Base-by-base conservation (phyloP, 2,113 vertebrate species). In the Tachysurus fulvidraco region DNA sequence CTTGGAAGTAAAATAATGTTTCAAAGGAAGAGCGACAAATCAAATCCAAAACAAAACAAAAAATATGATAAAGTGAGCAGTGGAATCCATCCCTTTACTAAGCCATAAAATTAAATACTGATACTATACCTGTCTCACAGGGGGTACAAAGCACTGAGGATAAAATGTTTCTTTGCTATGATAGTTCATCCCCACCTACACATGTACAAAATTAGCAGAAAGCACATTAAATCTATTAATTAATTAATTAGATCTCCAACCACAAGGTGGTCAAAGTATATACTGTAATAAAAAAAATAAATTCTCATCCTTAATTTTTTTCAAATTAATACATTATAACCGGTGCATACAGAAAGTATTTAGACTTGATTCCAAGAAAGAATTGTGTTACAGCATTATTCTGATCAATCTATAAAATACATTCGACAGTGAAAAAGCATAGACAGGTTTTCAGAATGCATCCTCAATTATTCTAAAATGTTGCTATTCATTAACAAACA, bases 111-210 rank as follows among this genome's bases (percentile, higher is more conserved):
- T 54, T 28, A 73, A 6, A 13, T 55, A 16, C 30, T 76, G 30
- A 83, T 76, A 84, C 80, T 80, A 30, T 62, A 84, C 83, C 92
- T 91, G 94, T 93, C 94, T 93, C 91, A 92, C 83, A 85, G 92
- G 90, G 0, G 86, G 90, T n/a, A 91, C 79, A 93, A 95, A 95
- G 86, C 94, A 95, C 88, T 92, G 93, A 11, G 91, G 92, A 86
- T 94, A 93, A 92, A 90, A 90, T 5, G 13, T 83, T 64, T 25
- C 90, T 25, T 82, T 87, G 30, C 76, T 87, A 80, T 86, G 89
- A 92, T 76, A 83, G 65, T 30, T 30, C 2, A 73, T 50, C 19
- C 89, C 67, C 85, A 77, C 85, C 93, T 94, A 91, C 83, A 30
- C 73, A 88, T 55, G 64, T 50, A 64, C 11, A 87, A 83, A 86